A percentile compares a stretch with the other conserved stretches of the same genome.
phyloP scores from a whole-genome alignment of 2,888 invertebrate species.

The Stratiomys singularior region DNA sequence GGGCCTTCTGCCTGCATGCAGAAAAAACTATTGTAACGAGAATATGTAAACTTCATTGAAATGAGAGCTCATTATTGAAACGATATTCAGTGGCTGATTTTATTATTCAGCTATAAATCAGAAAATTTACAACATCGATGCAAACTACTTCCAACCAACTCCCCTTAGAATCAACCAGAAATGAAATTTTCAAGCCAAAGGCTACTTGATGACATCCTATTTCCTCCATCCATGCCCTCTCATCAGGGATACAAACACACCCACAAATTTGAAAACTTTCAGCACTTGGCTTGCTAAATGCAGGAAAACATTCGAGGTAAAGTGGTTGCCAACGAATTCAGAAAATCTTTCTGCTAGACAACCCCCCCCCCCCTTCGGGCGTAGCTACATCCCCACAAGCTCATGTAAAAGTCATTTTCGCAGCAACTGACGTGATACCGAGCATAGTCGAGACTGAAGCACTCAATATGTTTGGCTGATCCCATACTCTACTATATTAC shows the following conservation, averaged over 20 bases:
- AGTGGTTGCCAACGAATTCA: not conserved
- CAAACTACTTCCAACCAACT: too few relatives aligned
- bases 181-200: not conserved
- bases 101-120: too few relatives aligned
- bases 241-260: conserved; percentile 3
- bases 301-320: conserved; percentile 11
- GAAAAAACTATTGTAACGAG: too few relatives aligned
- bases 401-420: conserved; percentile 25
- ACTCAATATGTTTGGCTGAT: conserved; percentile 16
- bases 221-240: conserved; percentile 26
- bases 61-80: too few relatives aligned
- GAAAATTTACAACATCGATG: too few relatives aligned
- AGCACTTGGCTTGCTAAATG: conserved; percentile 43
- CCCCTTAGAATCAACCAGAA: too few relatives aligned
- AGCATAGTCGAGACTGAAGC: not conserved
- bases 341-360: too few relatives aligned
- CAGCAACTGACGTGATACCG: not conserved
- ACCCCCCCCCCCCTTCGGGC: too few relatives aligned
- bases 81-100: too few relatives aligned
- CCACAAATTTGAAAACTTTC: conserved; percentile 48
- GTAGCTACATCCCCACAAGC: not conserved
- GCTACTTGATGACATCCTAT: conserved; percentile 46
- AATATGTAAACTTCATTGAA: too few relatives aligned
- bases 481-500: not conserved
- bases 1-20: too few relatives aligned